Conservation (phyloP, 2,888 invertebrate genomes). For the Yponomeuta plumbellus region DNA sequence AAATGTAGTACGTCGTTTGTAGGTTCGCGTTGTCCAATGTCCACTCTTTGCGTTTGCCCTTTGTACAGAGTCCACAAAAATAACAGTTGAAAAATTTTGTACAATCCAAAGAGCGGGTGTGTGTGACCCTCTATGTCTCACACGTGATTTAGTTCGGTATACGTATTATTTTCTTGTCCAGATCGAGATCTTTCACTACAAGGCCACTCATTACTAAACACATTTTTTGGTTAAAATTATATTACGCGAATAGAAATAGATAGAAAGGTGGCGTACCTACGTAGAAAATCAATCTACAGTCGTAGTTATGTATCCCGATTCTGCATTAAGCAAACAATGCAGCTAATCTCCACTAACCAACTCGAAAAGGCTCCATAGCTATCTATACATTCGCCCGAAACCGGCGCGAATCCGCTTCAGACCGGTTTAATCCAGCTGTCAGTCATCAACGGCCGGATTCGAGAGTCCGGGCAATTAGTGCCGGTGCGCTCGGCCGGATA, state of each 20-base stretch:
- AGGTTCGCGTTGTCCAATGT: not conserved
- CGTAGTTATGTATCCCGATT: not conserved
- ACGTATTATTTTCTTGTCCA: no score
- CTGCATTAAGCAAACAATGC: not conserved
- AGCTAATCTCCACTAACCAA: not conserved
- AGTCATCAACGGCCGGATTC: constrained; percentile 29
- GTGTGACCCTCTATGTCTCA: no score
- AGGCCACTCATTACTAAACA: no score
- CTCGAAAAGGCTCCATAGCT: not conserved
- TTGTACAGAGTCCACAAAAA: not conserved
- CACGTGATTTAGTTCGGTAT: no score
- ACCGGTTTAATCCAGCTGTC: constrained; percentile 41
- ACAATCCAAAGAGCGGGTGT: no score
- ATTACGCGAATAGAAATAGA: no score
- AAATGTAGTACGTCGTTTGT: not conserved
- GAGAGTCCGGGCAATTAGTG: constrained; percentile 48
- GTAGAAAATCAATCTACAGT: no score
- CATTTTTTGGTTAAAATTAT: no score
- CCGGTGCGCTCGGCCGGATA: constrained; percentile 44
- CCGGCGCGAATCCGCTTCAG: not conserved
- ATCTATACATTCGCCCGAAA: not conserved
- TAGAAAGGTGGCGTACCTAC: no score
- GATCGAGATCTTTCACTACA: no score
- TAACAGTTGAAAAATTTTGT: not conserved
- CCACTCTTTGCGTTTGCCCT: not conserved